Conservation (phyloP, 2,113 vertebrate species). For the Plecotus auritus region DNA sequence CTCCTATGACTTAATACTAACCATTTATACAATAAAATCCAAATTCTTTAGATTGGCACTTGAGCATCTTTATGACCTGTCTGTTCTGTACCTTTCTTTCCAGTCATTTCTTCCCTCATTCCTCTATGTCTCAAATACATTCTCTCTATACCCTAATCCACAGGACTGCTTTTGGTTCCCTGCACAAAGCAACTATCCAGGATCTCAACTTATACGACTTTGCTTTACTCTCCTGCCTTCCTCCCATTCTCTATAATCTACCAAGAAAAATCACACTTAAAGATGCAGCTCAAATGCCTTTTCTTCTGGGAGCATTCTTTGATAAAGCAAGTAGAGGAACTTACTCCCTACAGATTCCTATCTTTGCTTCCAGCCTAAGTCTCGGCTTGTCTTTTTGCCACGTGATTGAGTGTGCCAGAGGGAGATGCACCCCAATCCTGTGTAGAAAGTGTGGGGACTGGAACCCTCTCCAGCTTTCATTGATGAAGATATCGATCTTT, state of each 20-base stretch:
- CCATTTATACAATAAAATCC: neutral
- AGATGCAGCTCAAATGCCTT: slow-evolving; percentile 6
- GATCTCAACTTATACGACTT: neutral
- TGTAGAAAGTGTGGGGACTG: neutral
- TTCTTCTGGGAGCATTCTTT: neutral
- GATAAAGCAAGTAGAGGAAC: neutral
- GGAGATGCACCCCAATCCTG: neutral
- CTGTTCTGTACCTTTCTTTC: neutral
- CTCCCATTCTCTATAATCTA: neutral
- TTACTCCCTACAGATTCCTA: neutral
- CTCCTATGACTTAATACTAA: neutral
- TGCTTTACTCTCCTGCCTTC: neutral
- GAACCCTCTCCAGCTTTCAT: neutral
- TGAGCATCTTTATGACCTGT: neutral
- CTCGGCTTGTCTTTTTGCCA: neutral
- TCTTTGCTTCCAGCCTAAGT: neutral
- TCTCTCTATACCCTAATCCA: neutral
- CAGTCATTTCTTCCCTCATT: neutral
- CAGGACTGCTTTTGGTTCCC: neutral
- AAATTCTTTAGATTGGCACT: neutral
- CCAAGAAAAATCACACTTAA: neutral
- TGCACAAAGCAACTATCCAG: neutral
- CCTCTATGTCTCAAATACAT: neutral
- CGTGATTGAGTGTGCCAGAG: neutral
- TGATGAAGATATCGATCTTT: neutral